Percentiles rank a stretch among this genome's conserved stretches.
These are phyloP conservation scores for Phyllostomus hastatus DNA, from an alignment of 2,113 vertebrate genomes.

Conservation along the genomic window DNA sequence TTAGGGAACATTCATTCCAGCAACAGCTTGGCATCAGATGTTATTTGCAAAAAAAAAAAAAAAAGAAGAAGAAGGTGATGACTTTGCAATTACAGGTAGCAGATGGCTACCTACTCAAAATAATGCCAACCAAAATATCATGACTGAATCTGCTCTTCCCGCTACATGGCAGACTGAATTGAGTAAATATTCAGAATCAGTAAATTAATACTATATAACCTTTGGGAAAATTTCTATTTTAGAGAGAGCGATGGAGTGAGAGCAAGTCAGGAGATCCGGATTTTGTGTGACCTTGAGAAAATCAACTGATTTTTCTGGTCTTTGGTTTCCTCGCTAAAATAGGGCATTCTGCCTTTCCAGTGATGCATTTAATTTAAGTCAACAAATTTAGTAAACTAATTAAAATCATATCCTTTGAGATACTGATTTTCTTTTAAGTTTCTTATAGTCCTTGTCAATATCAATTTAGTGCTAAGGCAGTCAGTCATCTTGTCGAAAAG, in stretches of 20 bases:
- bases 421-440: neutral
- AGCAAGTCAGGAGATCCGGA: neutral
- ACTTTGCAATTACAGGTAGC: slow-evolving; percentile 70
- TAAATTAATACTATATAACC: slow-evolving; percentile 43
- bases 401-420: slow-evolving; percentile 1
- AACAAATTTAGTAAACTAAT: slow-evolving; percentile 11
- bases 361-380: slow-evolving; percentile 12
- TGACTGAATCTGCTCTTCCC: slow-evolving; percentile 34
- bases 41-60: slow-evolving; percentile 25
- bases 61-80: slow-evolving; percentile 48
- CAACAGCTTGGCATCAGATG: slow-evolving; percentile 25
- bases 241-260: neutral
- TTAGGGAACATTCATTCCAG: slow-evolving; percentile 28
- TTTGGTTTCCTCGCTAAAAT: neutral
- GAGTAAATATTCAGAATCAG: slow-evolving; percentile 59
- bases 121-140: slow-evolving; percentile 65
- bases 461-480: neutral
- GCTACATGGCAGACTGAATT: neutral
- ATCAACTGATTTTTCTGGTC: neutral
- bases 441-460: slow-evolving; percentile 11
- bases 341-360: neutral
- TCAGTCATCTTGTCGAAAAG: slow-evolving; percentile 37
- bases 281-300: neutral
- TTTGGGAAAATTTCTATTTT: slow-evolving; percentile 16
- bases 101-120: slow-evolving; percentile 60